Percentiles rank a stretch among this genome's conserved stretches.
These are phyloP conservation scores for Lepeophtheirus nordmannii DNA, from an alignment of 2,888 invertebrate genomes.

Conservation along the genomic window DNA sequence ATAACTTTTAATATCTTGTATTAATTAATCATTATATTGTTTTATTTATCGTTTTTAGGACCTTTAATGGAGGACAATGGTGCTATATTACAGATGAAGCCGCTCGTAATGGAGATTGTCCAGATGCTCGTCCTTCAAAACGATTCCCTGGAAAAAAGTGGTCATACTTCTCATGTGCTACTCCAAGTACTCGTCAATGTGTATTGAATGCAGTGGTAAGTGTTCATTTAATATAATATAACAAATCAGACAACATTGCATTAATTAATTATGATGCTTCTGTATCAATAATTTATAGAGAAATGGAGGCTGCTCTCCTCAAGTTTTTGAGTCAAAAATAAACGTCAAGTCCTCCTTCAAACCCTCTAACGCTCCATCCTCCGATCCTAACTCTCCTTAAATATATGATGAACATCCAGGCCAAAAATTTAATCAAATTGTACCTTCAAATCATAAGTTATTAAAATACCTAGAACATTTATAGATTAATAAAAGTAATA, in stretches of 20 bases:
- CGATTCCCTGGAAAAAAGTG: not conserved
- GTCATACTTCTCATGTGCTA: not conserved
- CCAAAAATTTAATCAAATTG: no score
- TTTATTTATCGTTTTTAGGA: not conserved
- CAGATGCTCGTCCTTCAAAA: not conserved
- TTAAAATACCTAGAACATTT: no score
- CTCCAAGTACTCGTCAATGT: not conserved
- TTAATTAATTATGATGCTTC: not conserved
- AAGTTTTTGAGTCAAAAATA: not conserved
- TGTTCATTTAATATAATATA: not conserved
- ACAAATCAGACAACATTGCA: no score
- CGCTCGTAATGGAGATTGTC: not conserved
- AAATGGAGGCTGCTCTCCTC: not conserved
- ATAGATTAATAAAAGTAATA: no score
- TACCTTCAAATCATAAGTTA: no score
- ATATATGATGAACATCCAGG: not conserved
- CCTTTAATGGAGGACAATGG: not conserved
- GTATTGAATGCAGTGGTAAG: not conserved
- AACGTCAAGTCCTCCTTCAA: not conserved
- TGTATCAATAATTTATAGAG: not conserved
- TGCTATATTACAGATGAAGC: not conserved
- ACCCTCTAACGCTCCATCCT: not conserved
- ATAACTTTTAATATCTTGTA: no score
- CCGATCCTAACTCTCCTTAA: conserved; percentile 3
- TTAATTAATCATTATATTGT: not conserved